Percentiles rank a stretch among this genome's conserved stretches.
Conservation (phyloP, 1,140 invertebrate genomes). For the Chlorops oryzae region DNA sequence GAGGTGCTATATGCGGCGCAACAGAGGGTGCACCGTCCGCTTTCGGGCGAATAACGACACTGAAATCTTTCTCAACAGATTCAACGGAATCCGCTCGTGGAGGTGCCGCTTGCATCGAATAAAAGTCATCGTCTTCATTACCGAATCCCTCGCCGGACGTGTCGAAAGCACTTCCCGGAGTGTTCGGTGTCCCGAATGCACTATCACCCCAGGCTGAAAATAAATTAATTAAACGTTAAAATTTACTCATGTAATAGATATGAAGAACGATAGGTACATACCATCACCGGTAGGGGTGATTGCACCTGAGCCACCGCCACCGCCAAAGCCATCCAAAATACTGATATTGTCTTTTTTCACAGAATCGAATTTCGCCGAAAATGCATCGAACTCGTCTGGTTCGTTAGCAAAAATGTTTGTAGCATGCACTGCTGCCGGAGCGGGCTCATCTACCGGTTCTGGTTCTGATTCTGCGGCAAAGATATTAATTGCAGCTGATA, state of each 20-base stretch:
- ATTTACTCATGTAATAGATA: not conserved
- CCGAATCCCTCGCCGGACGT: conserved; percentile 55
- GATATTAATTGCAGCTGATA: conserved; percentile 14
- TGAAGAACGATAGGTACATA: conserved; percentile 14
- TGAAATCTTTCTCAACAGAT: conserved; percentile 55
- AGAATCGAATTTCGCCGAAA: conserved; percentile 78
- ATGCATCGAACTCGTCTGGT: conserved; percentile 71
- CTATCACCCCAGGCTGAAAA: conserved; percentile 44
- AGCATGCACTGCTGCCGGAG: conserved; percentile 17
- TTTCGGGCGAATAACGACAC: conserved; percentile 55
- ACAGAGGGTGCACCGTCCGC: conserved; percentile 48
- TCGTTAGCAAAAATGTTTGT: conserved; percentile 43
- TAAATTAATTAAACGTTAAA: not conserved
- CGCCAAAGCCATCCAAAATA: conserved; percentile 49
- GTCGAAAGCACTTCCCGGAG: conserved; percentile 50
- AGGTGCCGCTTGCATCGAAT: conserved; percentile 72
- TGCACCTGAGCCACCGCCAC: conserved; percentile 35
- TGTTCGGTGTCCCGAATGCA: conserved; percentile 32
- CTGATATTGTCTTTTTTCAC: conserved; percentile 53
- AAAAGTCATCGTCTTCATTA: conserved; percentile 74
- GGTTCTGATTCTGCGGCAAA: conserved; percentile 13
- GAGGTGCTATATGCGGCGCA: conserved; percentile 65
- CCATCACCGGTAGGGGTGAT: conserved; percentile 43
- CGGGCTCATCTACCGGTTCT: conserved; percentile 9
- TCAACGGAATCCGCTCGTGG: conserved; percentile 66